Conservation (phyloP, 2,888 invertebrate species). For the Lasioglossum vierecki region DNA sequence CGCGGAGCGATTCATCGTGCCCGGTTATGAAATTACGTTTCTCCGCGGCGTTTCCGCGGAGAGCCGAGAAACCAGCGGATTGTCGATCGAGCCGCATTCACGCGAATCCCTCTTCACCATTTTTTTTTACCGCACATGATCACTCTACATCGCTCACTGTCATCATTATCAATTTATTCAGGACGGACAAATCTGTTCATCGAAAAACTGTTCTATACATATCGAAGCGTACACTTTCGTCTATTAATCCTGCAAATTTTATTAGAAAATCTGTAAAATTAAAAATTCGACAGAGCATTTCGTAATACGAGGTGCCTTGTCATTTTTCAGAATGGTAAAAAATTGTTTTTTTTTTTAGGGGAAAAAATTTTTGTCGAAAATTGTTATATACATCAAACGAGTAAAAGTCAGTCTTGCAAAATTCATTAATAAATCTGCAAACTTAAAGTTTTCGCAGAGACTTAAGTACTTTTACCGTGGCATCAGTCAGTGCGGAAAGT, state of each 20-base stretch:
- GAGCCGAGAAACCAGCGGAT: background rate
- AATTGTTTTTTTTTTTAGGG: background rate
- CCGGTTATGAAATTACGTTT: slow-evolving; percentile 12
- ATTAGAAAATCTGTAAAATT: background rate
- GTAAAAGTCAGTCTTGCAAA: background rate
- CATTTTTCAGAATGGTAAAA: no score
- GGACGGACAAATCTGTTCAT: background rate
- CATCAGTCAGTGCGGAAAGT: background rate
- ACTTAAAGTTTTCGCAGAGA: background rate
- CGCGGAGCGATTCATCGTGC: slow-evolving; percentile 26
- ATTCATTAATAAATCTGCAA: background rate
- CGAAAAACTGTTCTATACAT: no score
- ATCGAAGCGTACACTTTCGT: background rate
- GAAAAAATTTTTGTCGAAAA: background rate
- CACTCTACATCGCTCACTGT: background rate
- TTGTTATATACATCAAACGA: background rate
- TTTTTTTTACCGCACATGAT: background rate
- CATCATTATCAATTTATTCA: background rate
- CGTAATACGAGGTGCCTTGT: no score
- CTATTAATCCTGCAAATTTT: background rate
- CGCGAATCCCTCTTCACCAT: background rate
- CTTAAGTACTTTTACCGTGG: background rate
- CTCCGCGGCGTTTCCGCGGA: background rate
- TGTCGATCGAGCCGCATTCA: background rate
- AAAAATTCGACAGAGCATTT: background rate